Evolutionary conservation across 2,797 vertebrate genomes (phyloP), one percentile per base, ranked within the genome.

Genomic region (Mormyrus hasselquistii): DNA sequence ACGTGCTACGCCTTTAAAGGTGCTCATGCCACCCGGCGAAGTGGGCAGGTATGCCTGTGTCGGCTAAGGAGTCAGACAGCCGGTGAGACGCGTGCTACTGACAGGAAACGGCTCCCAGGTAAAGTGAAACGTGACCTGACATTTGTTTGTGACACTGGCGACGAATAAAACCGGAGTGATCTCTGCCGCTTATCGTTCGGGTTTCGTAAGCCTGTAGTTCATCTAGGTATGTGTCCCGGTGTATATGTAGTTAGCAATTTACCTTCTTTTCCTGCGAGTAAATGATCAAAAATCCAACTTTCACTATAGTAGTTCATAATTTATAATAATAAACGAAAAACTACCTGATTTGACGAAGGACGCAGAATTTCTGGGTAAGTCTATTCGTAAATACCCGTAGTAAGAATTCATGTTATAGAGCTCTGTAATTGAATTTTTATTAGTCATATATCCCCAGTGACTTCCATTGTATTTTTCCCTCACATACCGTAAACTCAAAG

Each of bases 71-170:
- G 22, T 14, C n/a, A 25, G 3, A 73, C 22, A 22, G 44, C 41
- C 4, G 82, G 41, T 8, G 44, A 84, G 44, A 84, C n/a, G 69
- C 62, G 55, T 86, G 88, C n/a, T 19, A 12, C 79, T 89, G 82
- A 65, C 88, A 52, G 14, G 16, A 34, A 53, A 47, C 2, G 34
- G n/a, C 44, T 29, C 57, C 25, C 79, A 65, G 57, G 22, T 59
- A 29, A 89, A 85, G 22, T 65, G 41, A 85, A n/a, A 85, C 6
- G 22, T 55, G n/a, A 86, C 85, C 85, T 65, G 82, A 10, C 88
- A 69, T 83, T 38, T 52, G 79, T 85, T 85, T 65, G 38, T 85
- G 82, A 89, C 88, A 86, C 41, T 0, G 76, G 3, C 12, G 29
- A 12, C 52, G 25, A 86, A 38, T 86, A 85, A 29, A 52, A 52